Base-by-base conservation (phyloP, 2,888 invertebrate species). In the Helleia helle region DNA sequence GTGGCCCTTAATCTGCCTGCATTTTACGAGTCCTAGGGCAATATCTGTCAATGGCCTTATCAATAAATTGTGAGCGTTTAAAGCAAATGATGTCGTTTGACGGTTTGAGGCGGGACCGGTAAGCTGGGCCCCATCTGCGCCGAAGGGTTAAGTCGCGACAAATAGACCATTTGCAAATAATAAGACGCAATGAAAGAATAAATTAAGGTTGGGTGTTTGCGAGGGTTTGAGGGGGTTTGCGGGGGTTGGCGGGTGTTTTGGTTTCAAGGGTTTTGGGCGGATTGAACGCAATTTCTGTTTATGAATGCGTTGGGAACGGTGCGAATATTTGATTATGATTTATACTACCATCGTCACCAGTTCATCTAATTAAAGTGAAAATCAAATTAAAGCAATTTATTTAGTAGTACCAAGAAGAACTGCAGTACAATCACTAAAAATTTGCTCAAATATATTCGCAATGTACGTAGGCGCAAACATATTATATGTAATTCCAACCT, bases 141-240 rank as follows among this genome's bases (percentile, higher is more conserved):
- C 66, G 80, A 81, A 81, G 83, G 81, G 83, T 83, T 83, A 80
- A 80, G 76, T 76, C 77, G 74, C 79, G 76, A 81, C 81, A 84
- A 81, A 81, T 81, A 80, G 77, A 73, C 80, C 83, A 79, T 83
- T 83, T 83, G 81, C 81, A 83, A 83, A 83, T 79, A 84, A 83
- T 83, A 84, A 84, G 81, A 79, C 75, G 80, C 81, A 76, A 71
- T 80, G 80, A 79, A 83, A 81, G 80, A 81, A 81, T 84, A 81
- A 81, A 83, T 84, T 84, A 83, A 74, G 69, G 72, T n/a, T 59
- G 49, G 59, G 48, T n/a, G 11, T 18, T 17, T 31, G n/a, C 31
- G 34, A 17, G 43, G 29, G 38, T 46, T 54, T 49, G 43, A 30
- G 39, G 44, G 44, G 48, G 43, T 15, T 15, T 37, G n/a, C 31